Evolutionary conservation across 1,140 invertebrate genomes (phyloP).

Genomic region (Pseudomyrmex concolor): DNA sequence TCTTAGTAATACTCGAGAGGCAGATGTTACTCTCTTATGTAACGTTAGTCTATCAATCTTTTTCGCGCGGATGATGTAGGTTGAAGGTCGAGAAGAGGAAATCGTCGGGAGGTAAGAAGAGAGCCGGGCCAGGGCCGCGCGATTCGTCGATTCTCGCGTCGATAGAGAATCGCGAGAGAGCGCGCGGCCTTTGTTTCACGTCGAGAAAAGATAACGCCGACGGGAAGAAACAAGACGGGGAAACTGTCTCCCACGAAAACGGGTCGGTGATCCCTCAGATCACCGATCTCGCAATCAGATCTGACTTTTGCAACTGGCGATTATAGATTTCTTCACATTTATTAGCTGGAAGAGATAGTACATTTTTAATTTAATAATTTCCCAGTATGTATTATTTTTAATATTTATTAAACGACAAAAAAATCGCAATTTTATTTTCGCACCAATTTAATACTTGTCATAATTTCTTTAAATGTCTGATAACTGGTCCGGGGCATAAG

Average conservation of each 20-base stretch:
- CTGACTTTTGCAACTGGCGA: too few relatives aligned
- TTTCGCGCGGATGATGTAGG: not conserved
- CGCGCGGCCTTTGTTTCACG: slow-evolving; percentile 55
- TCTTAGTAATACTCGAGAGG: not conserved
- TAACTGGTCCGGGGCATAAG: too few relatives aligned
- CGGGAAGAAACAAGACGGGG: not conserved
- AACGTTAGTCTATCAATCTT: not conserved
- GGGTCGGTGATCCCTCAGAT: slow-evolving; percentile 47
- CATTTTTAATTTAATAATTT: not conserved
- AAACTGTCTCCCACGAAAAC: slow-evolving; percentile 38
- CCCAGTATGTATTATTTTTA: too few relatives aligned
- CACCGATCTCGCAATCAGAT: not conserved
- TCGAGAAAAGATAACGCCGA: slow-evolving; percentile 6
- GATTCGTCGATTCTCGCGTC: slow-evolving; percentile 18
- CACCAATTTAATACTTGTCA: too few relatives aligned
- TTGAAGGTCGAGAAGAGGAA: slow-evolving; percentile 12
- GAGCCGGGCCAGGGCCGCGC: slow-evolving; percentile 50
- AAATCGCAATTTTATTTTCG: too few relatives aligned
- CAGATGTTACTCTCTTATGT: not conserved
- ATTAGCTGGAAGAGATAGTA: not conserved
- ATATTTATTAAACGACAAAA: too few relatives aligned
- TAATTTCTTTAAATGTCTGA: too few relatives aligned
- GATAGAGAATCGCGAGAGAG: slow-evolving; percentile 63
- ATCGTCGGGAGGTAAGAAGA: slow-evolving; percentile 13
- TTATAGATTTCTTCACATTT: too few relatives aligned